A percentile compares a stretch with the other conserved stretches of the same genome.
Evolutionary conservation across 2,888 invertebrate species (phyloP).

Genomic region (Drosophila paucipuncta): DNA sequence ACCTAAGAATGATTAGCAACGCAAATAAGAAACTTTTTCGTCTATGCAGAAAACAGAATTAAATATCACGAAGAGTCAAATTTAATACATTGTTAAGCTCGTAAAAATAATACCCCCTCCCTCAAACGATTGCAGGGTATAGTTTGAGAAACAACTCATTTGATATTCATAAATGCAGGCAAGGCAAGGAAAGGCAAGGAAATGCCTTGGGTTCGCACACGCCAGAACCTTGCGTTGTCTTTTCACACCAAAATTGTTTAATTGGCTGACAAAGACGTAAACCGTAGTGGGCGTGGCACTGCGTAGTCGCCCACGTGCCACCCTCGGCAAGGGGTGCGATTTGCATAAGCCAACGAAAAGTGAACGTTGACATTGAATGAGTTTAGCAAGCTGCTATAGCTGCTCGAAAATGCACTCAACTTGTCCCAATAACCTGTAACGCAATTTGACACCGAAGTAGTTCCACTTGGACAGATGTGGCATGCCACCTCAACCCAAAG

Average conservation of each 20-base stretch:
- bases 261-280: constrained; percentile 69
- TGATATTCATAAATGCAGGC: constrained; percentile 75
- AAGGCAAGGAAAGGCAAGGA: constrained; percentile 11
- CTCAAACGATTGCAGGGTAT: constrained; percentile 27
- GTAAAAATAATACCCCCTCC: neutral
- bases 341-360: constrained; percentile 78
- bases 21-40: neutral
- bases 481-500: constrained; percentile 1
- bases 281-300: neutral
- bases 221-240: constrained; percentile 47
- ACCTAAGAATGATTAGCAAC: neutral
- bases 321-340: constrained; percentile 37
- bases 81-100: neutral
- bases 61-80: neutral
- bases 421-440: constrained; percentile 65
- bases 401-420: constrained; percentile 72
- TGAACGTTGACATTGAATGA: constrained; percentile 75
- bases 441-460: constrained; percentile 63
- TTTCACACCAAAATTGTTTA: constrained; percentile 75
- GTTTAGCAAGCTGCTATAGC: constrained; percentile 63
- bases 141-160: constrained; percentile 59
- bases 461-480: constrained; percentile 1
- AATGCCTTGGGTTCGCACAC: constrained; percentile 53
- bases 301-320: neutral
- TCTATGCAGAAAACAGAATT: neutral